Base-by-base conservation (phyloP, 2,797 vertebrate species). In the Halcyon chelicuti region DNA sequence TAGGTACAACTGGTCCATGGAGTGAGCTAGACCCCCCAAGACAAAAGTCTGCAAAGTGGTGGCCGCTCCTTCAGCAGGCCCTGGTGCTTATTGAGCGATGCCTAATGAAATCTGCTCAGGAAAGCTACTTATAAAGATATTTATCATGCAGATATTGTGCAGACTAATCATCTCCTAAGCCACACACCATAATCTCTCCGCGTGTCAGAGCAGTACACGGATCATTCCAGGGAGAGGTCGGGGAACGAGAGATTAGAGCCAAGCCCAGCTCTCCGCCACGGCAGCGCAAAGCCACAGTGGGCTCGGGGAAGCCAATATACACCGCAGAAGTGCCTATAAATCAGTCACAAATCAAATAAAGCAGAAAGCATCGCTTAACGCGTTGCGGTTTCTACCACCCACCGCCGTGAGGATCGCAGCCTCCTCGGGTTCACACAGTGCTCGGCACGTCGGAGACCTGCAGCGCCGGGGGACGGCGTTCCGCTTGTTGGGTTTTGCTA, bases 381-480 rank as follows among this genome's bases (percentile, higher is more conserved):
- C 7, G 2, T 68, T 63, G 79, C 4, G 81, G 85, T 91, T 95
- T 87, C 71, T 87, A 63, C 81, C 94, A 91, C 85, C 85, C 85
- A 91, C 85, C 28, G 77, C 90, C 63, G 88, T 62, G 81, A 91
- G 92, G 88, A 87, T 74, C 92, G 62, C 66, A 89, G 81, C 49
- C 44, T 46, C 18, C 42, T 37, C 1, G 18, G 77, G 31, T 89
- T 89, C 90, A 89, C 52, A 73, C 94, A 68, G 90, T 2, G 7
- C 37, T 51, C 9, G 0, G 58, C 84, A 55, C 2, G 6, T 39
- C 3, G 1, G 31, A 66, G 90, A 10, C 67, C 87, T 17, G 58
- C 62, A 8, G 22, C 3, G 26, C 67, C 82, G 28, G 78, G 33
- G 37, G 42, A 14, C 5, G 74, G 20, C 19, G 23, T 52, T 49